Conservation (phyloP, 1,140 invertebrate genomes). For the Nomia melanderi region DNA sequence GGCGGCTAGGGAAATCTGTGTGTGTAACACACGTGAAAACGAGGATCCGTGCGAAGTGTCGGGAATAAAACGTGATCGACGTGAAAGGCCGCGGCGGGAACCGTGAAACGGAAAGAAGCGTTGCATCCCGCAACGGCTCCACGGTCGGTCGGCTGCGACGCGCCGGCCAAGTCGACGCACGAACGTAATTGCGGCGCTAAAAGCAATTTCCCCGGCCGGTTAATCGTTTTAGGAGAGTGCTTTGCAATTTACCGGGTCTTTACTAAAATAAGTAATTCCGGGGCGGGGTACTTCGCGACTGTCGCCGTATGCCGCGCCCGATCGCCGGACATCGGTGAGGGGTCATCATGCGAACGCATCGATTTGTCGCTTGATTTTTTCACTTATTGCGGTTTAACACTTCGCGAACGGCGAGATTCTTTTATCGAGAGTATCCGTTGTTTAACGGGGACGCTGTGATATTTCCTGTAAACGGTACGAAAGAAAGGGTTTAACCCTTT, state of each 20-base stretch:
- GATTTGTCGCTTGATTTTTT: too few relatives aligned
- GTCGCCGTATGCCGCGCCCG: conserved; percentile 1
- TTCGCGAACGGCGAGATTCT: neutral
- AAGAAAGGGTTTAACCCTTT: too few relatives aligned
- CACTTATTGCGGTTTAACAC: too few relatives aligned
- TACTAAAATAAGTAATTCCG: conserved; percentile 57
- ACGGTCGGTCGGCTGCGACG: neutral
- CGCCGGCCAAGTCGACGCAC: conserved; percentile 9
- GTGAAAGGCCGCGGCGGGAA: neutral
- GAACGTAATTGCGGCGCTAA: conserved; percentile 57
- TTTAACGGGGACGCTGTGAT: too few relatives aligned
- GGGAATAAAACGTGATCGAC: conserved; percentile 29
- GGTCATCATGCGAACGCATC: too few relatives aligned
- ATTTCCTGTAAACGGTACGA: too few relatives aligned
- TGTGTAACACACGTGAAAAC: conserved; percentile 24
- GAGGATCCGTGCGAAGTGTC: neutral
- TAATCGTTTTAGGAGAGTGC: conserved; percentile 65
- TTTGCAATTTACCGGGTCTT: conserved; percentile 66
- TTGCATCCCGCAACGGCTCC: neutral
- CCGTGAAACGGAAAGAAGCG: conserved; percentile 28
- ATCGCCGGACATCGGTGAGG: conserved; percentile 31
- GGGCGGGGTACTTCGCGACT: conserved; percentile 15
- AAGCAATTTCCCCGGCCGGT: conserved; percentile 58
- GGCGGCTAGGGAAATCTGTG: conserved; percentile 14
- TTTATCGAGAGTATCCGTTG: too few relatives aligned